phyloP scores from a whole-genome alignment of 2,888 invertebrate genomes.

The Ariolimax columbianus region DNA sequence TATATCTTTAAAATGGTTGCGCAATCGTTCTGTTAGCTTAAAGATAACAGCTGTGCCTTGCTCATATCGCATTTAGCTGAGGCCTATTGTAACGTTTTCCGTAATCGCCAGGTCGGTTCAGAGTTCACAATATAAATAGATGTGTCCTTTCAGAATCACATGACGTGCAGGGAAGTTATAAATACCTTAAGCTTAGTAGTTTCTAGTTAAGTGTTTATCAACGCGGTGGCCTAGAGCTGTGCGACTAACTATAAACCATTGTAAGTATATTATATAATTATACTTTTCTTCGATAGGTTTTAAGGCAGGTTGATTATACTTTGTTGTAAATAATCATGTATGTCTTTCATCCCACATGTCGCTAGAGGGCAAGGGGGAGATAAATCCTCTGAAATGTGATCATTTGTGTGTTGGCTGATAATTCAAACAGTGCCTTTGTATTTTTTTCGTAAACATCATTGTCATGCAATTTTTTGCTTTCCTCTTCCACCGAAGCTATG shows the following conservation, averaged over 20 bases:
- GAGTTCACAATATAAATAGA: neutral
- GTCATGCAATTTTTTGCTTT: no score
- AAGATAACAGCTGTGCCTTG: neutral
- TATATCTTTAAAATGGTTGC: neutral
- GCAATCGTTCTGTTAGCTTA: neutral
- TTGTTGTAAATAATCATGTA: no score
- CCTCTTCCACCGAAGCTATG: no score
- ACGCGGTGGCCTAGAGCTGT: neutral
- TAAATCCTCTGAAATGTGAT: no score
- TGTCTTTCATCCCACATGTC: no score
- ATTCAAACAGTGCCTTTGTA: no score
- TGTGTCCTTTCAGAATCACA: constrained; percentile 3
- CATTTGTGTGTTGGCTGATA: no score
- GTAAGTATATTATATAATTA: neutral
- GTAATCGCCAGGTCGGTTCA: neutral
- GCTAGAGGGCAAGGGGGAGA: no score
- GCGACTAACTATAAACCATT: neutral
- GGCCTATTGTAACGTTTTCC: neutral
- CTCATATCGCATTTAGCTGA: neutral
- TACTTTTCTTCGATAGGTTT: no score
- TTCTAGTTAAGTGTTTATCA: neutral
- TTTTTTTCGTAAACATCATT: no score
- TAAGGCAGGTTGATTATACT: no score
- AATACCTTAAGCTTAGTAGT: neutral
- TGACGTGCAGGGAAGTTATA: neutral